Evolutionary conservation across 2,888 invertebrate genomes (phyloP), one percentile per base, ranked within the genome.

Genomic region (Temnothorax unifasciatus): DNA sequence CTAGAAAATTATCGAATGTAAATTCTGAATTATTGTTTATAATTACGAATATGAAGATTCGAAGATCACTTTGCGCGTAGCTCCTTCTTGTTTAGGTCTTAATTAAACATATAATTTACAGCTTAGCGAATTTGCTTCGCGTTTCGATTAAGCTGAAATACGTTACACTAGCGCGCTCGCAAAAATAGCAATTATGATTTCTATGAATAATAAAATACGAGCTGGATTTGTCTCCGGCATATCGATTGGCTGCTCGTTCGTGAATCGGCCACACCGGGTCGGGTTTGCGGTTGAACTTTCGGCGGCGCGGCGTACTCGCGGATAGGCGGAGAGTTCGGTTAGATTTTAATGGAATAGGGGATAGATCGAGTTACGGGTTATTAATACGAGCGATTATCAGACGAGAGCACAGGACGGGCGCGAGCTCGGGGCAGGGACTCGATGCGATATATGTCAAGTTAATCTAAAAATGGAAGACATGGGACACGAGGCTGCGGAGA

Each of bases 401-500:
- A 84, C 85, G 90, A 90, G 90, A 89, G 68, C 71, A 85, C 71
- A 85, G 87, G 82, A 84, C 68, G 86, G 86, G 84, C 85, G 89
- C 90, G 88, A 88, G 90, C 90, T 90, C 88, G 88, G 71, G 89
- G 86, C 86, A 76, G 86, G 66, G 88, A 86, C 76, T 85, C 76
- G 83, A 82, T 64, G 75, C 85, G 86, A 68, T 82, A 57, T 63
- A 71, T 52, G 68, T 86, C 83, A 83, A 86, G 52, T 66, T 85
- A 74, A 86, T 89, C 88, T 90, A 87, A 90, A 91, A 91, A 88
- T 92, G 92, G 92, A 92, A 92, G 92, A 92, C 92, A 71, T 89
- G 79, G 91, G 89, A 86, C 82, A 82, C 79, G 61, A 88, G 90
- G 84, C 66, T 68, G 85, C 63, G 82, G 84, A 89, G 75, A 74